Conservation (phyloP, 2,888 invertebrate species). For the Xanthia icteritia region DNA sequence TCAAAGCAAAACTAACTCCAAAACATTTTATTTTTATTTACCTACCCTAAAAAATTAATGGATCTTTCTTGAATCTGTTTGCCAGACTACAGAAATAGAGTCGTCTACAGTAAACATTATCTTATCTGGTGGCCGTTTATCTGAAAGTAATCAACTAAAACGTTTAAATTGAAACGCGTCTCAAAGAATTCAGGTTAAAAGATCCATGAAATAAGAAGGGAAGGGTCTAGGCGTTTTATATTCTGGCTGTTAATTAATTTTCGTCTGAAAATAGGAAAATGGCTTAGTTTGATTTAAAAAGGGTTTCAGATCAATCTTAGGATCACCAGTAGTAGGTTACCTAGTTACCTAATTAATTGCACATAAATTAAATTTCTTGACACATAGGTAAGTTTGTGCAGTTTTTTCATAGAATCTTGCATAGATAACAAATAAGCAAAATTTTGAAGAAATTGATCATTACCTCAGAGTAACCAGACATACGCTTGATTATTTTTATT, state of each 20-base stretch:
- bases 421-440: background rate
- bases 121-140: constrained; percentile 11
- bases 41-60: constrained; percentile 1
- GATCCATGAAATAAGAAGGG: constrained; percentile 17
- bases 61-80: constrained; percentile 17
- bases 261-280: background rate
- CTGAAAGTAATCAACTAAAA: constrained; percentile 34
- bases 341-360: too few species aligned
- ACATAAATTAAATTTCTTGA: too few species aligned
- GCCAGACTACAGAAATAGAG: constrained; percentile 12
- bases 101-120: background rate
- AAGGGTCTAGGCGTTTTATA: too few species aligned
- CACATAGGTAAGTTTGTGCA: too few species aligned
- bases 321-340: too few species aligned
- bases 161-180: constrained; percentile 33
- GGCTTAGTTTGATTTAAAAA: background rate
- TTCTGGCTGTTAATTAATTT: background rate
- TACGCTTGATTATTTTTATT: background rate
- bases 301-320: background rate
- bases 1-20: background rate
- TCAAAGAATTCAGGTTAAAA: constrained; percentile 18
- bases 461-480: background rate
- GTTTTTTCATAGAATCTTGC: too few species aligned
- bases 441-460: background rate
- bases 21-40: constrained; percentile 8